phyloP scores from a whole-genome alignment of 2,888 invertebrate genomes.

The Fabriciana adippe region DNA sequence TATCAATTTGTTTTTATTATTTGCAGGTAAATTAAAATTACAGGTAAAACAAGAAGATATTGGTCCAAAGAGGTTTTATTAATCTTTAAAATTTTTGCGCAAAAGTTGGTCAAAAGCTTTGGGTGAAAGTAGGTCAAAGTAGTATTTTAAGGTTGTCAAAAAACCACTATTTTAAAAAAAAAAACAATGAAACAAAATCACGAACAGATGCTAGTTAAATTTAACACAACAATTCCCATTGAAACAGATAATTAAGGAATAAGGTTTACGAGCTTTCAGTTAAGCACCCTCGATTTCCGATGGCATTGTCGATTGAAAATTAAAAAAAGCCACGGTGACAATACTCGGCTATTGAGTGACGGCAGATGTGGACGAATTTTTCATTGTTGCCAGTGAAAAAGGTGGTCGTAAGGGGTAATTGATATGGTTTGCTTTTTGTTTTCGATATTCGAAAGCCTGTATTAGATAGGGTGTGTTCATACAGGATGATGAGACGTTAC shows the following conservation, averaged over 20 bases:
- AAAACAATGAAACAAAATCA: conserved; percentile 4
- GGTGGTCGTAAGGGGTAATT: conserved; percentile 58
- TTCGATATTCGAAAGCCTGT: conserved; percentile 22
- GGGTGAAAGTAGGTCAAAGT: not conserved
- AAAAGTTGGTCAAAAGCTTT: too few relatives aligned
- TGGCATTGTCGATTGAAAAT: conserved; percentile 49
- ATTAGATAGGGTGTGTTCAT: conserved; percentile 26
- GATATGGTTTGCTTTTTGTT: conserved; percentile 42
- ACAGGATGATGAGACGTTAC: not conserved
- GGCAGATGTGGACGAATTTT: conserved; percentile 69
- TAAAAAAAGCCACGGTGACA: conserved; percentile 55
- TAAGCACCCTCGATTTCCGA: conserved; percentile 51
- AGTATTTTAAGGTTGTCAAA: not conserved
- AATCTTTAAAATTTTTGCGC: too few relatives aligned
- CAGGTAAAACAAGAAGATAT: too few relatives aligned
- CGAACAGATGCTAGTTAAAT: conserved; percentile 14
- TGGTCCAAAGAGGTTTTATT: too few relatives aligned
- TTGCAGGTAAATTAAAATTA: too few relatives aligned
- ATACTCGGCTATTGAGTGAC: conserved; percentile 66
- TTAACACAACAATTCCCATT: conserved; percentile 27
- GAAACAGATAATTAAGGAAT: conserved; percentile 37
- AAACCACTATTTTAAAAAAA: not conserved
- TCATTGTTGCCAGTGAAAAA: conserved; percentile 57
- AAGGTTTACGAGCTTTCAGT: conserved; percentile 42
- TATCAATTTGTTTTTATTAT: too few relatives aligned